These are phyloP conservation scores for Tauraco hartlaubi DNA, from an alignment of 2,797 vertebrate genomes.

Conservation along the genomic window DNA sequence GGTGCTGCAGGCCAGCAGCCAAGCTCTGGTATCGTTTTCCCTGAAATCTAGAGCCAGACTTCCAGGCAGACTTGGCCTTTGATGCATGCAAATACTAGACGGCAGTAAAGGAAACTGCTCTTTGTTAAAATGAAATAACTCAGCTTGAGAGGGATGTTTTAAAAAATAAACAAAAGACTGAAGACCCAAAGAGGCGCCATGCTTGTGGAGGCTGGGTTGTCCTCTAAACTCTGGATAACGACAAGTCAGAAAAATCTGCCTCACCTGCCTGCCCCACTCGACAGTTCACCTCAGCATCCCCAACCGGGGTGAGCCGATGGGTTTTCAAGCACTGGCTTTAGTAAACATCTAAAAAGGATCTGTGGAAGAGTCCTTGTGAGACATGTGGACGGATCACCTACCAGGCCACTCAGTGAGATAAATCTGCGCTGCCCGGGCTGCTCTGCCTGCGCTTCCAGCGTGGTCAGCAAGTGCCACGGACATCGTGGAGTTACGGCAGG, in stretches of 20 bases:
- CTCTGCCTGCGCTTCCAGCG: neutral
- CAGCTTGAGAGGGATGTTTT: conserved; percentile 21
- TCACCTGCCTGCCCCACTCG: neutral
- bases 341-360: neutral
- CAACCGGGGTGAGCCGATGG: neutral
- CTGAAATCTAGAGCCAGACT: neutral
- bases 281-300: neutral
- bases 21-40: neutral
- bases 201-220: neutral
- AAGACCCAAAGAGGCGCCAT: neutral
- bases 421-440: neutral
- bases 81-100: neutral
- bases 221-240: neutral
- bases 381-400: neutral
- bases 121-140: conserved; percentile 7
- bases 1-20: neutral
- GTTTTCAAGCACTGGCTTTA: neutral
- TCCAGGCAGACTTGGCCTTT: neutral
- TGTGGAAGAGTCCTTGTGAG: neutral
- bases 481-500: rapidly evolving
- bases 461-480: neutral
- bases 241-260: neutral
- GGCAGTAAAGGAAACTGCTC: neutral
- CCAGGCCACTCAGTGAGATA: conserved; percentile 21
- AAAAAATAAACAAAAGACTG: conserved; percentile 13